A percentile compares a stretch with the other conserved stretches of the same genome.
Evolutionary conservation across 1,140 invertebrate genomes (phyloP).

Genomic region (Diorhabda elongata): DNA sequence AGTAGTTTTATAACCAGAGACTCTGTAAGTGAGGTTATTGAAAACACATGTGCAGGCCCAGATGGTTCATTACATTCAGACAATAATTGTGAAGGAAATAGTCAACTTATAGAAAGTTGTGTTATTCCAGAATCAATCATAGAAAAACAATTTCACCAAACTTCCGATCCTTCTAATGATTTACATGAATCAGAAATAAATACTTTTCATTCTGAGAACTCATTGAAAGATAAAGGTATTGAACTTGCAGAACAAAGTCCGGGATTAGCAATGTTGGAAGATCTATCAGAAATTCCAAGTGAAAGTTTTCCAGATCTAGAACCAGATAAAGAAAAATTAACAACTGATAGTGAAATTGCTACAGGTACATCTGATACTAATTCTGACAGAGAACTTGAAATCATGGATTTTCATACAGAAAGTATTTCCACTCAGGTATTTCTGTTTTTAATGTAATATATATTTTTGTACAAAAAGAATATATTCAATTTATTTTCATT

Average conservation of each 20-base stretch:
- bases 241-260: conserved; percentile 4
- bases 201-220: not conserved
- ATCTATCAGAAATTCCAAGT: conserved; percentile 13
- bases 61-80: conserved; percentile 17
- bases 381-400: not conserved
- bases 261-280: not conserved
- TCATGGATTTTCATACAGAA: not conserved
- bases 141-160: not conserved
- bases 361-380: not conserved
- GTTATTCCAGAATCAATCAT: not conserved
- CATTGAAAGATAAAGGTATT: conserved; percentile 6
- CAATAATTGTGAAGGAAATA: conserved; percentile 18
- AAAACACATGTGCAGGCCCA: not conserved
- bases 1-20: not conserved
- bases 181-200: no score
- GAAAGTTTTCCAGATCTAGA: conserved; percentile 6
- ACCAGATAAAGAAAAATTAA: not conserved
- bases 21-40: not conserved
- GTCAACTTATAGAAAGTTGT: conserved; percentile 16
- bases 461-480: not conserved
- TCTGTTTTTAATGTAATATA: not conserved
- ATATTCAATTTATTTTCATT: conserved; percentile 8
- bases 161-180: no score
- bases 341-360: not conserved
- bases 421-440: not conserved